Percentiles rank a stretch among this genome's conserved stretches.
phyloP scores from a whole-genome alignment of 2,113 vertebrate genomes.

The Aix galericulata region DNA sequence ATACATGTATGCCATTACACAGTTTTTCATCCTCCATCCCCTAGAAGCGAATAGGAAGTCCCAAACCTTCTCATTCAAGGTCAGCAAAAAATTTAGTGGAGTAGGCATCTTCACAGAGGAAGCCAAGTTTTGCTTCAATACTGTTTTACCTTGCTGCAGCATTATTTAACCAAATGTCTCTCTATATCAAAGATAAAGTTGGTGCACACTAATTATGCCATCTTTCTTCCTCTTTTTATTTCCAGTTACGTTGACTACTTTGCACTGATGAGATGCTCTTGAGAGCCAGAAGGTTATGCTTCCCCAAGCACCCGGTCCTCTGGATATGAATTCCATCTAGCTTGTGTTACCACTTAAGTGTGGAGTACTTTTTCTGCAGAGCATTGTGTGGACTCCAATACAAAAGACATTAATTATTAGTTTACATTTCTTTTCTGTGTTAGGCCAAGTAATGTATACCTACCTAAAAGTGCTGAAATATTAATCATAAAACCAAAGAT shows the following conservation, averaged over 20 bases:
- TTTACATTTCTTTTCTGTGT: not conserved
- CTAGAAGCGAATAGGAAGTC: not conserved
- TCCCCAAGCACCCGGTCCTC: not conserved
- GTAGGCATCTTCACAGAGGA: not conserved
- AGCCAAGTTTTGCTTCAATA: not conserved
- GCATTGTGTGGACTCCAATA: not conserved
- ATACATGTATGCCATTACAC: not conserved
- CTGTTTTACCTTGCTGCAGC: not conserved
- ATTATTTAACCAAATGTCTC: not conserved
- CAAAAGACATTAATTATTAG: not conserved
- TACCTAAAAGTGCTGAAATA: constrained; percentile 90
- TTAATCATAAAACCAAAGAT: constrained; percentile 95
- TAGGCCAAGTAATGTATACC: not conserved
- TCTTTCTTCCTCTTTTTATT: not conserved
- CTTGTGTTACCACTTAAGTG: not conserved
- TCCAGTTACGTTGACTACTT: not conserved
- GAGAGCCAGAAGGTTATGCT: not conserved
- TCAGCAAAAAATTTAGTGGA: not conserved
- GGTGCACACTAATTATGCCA: not conserved
- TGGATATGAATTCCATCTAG: not conserved
- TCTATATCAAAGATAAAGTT: not conserved
- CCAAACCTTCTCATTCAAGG: not conserved
- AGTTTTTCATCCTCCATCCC: not conserved
- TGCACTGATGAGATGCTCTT: not conserved
- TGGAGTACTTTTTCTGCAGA: not conserved